Percentiles rank a stretch among this genome's conserved stretches.
phyloP scores from a whole-genome alignment of 1,140 invertebrate genomes.

The Lepidurus apus region DNA sequence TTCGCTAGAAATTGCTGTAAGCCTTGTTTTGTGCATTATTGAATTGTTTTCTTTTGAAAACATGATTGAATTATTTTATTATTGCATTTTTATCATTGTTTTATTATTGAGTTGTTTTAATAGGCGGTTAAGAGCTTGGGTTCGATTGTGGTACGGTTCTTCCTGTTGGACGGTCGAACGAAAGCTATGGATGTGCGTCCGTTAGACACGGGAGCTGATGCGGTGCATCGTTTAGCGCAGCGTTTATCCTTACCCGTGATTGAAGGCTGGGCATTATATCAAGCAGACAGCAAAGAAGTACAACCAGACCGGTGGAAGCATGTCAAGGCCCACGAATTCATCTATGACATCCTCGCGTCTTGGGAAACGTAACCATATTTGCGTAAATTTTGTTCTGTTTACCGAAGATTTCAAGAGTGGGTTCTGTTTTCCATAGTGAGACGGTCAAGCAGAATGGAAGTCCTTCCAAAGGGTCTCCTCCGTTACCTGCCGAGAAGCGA shows the following conservation, averaged over 20 bases:
- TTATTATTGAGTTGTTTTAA: conserved; percentile 8
- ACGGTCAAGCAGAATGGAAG: conserved; percentile 23
- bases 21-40: conserved; percentile 38
- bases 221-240: conserved; percentile 79
- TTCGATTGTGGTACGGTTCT: conserved; percentile 89
- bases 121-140: conserved; percentile 82
- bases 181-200: conserved; percentile 94
- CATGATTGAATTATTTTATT: conserved; percentile 23
- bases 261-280: conserved; percentile 91
- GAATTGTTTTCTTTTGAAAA: conserved; percentile 24
- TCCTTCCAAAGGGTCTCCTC: conserved; percentile 43
- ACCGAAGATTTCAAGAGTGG: background rate
- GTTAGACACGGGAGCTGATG: conserved; percentile 85
- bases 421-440: conserved; percentile 36
- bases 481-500: conserved; percentile 69
- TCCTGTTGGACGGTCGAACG: conserved; percentile 89
- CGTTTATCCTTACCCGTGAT: conserved; percentile 74
- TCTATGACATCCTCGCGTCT: conserved; percentile 87
- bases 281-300: conserved; percentile 54
- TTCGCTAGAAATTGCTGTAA: conserved; percentile 84
- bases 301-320: conserved; percentile 78
- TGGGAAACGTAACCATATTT: conserved; percentile 73
- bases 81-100: conserved; percentile 25
- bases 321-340: conserved; percentile 84
- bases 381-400: background rate